Evolutionary conservation across 1,140 invertebrate genomes (phyloP).

Genomic region (Venustaconcha ellipsiformis): DNA sequence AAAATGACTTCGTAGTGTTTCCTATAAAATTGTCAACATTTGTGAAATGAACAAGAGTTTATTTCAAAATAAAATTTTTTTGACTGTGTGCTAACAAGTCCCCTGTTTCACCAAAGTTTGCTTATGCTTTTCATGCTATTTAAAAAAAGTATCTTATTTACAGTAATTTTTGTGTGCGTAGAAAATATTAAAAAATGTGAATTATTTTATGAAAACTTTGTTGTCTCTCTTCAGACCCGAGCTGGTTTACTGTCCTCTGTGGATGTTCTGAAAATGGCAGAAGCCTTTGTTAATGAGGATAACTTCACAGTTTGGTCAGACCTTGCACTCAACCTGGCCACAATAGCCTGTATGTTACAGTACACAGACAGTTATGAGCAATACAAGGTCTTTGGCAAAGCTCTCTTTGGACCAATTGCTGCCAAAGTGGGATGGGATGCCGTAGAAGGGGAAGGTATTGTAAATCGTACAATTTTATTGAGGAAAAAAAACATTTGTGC

Average conservation of each 20-base stretch:
- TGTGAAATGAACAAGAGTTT: too few relatives aligned
- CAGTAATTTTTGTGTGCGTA: too few relatives aligned
- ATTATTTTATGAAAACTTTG: conserved; percentile 1
- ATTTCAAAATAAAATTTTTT: too few relatives aligned
- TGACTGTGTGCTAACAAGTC: too few relatives aligned
- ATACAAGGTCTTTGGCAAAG: conserved; percentile 80
- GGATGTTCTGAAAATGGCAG: conserved; percentile 80
- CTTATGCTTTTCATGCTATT: too few relatives aligned
- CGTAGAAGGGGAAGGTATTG: conserved; percentile 63
- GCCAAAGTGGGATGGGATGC: conserved; percentile 79
- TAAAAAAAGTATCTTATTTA: too few relatives aligned
- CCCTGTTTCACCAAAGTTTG: too few relatives aligned
- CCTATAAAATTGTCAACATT: too few relatives aligned
- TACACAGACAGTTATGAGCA: conserved; percentile 80
- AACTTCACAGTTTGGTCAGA: conserved; percentile 94
- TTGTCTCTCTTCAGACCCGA: conserved; percentile 74
- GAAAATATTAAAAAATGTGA: too few relatives aligned
- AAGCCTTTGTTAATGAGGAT: conserved; percentile 86
- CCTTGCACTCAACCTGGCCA: conserved; percentile 81
- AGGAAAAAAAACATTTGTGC: too few relatives aligned
- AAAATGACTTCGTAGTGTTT: too few relatives aligned
- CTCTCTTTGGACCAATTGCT: conserved; percentile 79
- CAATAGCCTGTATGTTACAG: conserved; percentile 80
- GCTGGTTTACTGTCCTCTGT: conserved; percentile 85
- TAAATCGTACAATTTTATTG: too few relatives aligned